A percentile compares a stretch with the other conserved stretches of the same genome.
Conservation (phyloP, 2,797 vertebrate genomes). For the Huso huso region DNA sequence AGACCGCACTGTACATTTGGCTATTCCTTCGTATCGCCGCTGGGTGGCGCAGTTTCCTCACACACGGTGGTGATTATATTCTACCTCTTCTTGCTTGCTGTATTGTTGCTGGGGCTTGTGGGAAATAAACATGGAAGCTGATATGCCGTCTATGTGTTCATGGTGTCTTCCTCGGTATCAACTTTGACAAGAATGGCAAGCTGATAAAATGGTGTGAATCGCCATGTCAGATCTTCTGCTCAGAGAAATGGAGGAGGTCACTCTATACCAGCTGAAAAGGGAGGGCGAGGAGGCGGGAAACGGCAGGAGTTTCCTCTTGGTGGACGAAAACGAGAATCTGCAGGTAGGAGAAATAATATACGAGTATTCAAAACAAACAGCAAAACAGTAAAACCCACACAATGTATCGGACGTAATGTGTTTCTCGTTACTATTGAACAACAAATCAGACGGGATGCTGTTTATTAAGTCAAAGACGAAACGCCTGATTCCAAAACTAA, state of each 20-base stretch:
- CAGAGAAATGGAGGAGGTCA: constrained; percentile 50
- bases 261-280: constrained; percentile 27
- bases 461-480: too few relatives aligned
- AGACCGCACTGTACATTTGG: too few relatives aligned
- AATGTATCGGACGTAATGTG: too few relatives aligned
- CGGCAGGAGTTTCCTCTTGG: constrained; percentile 56
- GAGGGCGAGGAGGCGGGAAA: constrained; percentile 22
- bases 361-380: too few relatives aligned
- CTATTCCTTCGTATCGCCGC: too few relatives aligned
- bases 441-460: too few relatives aligned
- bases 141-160: constrained; percentile 1
- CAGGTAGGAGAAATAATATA: constrained; percentile 44
- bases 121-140: constrained; percentile 19
- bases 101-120: constrained; percentile 15
- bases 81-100: not conserved
- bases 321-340: constrained; percentile 65
- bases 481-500: too few relatives aligned
- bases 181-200: not conserved
- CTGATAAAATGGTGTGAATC: constrained; percentile 7
- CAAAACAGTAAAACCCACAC: too few relatives aligned
- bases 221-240: constrained; percentile 55
- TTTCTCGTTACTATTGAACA: too few relatives aligned
- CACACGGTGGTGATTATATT: not conserved
- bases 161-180: constrained; percentile 7
- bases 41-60: not conserved